Conservation (phyloP, 1,140 invertebrate genomes). For the Rhynchophorus ferrugineus region DNA sequence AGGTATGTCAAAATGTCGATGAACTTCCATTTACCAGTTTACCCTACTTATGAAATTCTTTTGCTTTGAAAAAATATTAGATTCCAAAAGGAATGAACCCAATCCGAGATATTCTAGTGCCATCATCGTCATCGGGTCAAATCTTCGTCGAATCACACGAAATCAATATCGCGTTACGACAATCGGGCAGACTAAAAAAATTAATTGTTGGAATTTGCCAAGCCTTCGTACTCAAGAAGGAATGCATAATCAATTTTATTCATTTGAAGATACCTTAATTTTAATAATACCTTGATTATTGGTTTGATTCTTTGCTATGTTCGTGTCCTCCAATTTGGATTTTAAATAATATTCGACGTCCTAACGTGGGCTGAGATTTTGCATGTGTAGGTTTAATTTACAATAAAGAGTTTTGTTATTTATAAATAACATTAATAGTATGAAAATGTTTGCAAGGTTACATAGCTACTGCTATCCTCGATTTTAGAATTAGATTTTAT, state of each 20-base stretch:
- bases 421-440: neutral
- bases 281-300: constrained; percentile 4
- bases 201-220: constrained; percentile 20
- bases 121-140: no score
- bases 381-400: constrained; percentile 10
- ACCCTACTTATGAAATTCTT: constrained; percentile 23
- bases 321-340: constrained; percentile 2
- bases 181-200: no score
- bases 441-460: neutral
- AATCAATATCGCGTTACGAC: no score
- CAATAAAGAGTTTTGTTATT: constrained; percentile 5
- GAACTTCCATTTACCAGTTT: constrained; percentile 30
- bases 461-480: neutral
- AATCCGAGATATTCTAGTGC: neutral
- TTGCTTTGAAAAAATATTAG: neutral
- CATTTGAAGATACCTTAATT: constrained; percentile 12
- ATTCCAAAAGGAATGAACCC: neutral
- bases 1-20: constrained; percentile 34
- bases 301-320: neutral
- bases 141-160: no score
- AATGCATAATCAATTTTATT: constrained; percentile 18
- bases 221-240: constrained; percentile 13
- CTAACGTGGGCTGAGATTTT: neutral
- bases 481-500: neutral
- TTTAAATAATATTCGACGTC: constrained; percentile 1